Percentiles rank a stretch among this genome's conserved stretches.
These are phyloP conservation scores for Thripadectes ignobilis DNA, from an alignment of 2,797 vertebrate genomes.

Conservation along the genomic window DNA sequence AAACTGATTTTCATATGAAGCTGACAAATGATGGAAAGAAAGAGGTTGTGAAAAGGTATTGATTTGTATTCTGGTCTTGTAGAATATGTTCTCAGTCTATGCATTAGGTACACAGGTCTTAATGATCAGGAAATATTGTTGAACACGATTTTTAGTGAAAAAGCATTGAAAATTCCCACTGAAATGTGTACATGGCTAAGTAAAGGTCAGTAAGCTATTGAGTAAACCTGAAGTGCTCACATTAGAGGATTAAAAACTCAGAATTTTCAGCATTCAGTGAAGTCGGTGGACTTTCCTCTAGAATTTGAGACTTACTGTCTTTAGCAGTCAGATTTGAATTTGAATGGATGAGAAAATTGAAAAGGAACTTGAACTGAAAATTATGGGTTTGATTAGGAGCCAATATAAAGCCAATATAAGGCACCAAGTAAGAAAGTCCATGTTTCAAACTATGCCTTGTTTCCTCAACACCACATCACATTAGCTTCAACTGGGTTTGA, in stretches of 20 bases:
- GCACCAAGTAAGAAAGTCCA: background rate
- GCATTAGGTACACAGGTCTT: constrained; percentile 55
- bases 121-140: constrained; percentile 66
- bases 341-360: background rate
- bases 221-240: constrained; percentile 59
- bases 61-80: constrained; percentile 52
- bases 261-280: constrained; percentile 43
- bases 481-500: background rate
- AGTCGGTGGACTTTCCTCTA: constrained; percentile 7
- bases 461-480: background rate
- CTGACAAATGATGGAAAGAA: background rate
- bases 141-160: constrained; percentile 67
- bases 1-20: background rate
- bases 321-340: background rate
- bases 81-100: background rate
- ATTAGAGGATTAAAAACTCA: constrained; percentile 53
- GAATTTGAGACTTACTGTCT: background rate
- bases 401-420: background rate
- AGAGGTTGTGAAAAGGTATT: background rate
- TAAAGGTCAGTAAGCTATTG: constrained; percentile 65
- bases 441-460: background rate
- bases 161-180: constrained; percentile 59
- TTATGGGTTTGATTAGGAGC: background rate
- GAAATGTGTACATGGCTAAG: constrained; percentile 63
- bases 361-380: constrained; percentile 8